These are phyloP conservation scores for Triplophysa siluroides DNA, from an alignment of 2,113 vertebrate genomes.

Conservation along the genomic window DNA sequence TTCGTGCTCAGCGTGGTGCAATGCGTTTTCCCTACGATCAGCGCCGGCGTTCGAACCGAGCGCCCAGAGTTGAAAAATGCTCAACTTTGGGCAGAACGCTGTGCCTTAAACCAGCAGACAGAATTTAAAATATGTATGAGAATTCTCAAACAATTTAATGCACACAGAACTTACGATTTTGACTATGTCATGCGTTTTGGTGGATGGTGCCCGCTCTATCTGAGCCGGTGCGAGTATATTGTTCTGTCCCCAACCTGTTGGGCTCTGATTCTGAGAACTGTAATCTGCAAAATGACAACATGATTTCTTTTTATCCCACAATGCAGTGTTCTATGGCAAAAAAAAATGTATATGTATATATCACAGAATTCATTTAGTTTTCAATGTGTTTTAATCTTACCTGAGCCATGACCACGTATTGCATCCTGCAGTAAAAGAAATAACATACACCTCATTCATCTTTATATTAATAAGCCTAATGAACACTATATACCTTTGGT, in stretches of 20 bases:
- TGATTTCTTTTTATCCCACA: background rate
- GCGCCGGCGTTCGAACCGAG: too few species aligned
- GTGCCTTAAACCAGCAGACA: too few species aligned
- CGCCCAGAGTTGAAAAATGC: too few species aligned
- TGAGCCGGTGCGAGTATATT: conserved; percentile 85
- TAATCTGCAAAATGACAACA: conserved; percentile 69
- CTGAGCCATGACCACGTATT: conserved; percentile 89
- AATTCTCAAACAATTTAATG: background rate
- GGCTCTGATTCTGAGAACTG: conserved; percentile 92
- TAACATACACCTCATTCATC: background rate
- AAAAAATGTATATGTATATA: too few species aligned
- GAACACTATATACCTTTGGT: background rate
- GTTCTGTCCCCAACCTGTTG: conserved; percentile 89
- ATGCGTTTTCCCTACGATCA: too few species aligned
- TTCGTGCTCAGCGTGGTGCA: too few species aligned
- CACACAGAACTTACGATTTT: conserved; percentile 84
- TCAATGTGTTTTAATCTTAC: conserved; percentile 67
- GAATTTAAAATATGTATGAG: too few species aligned
- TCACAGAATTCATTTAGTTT: background rate
- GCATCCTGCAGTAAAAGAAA: conserved; percentile 78
- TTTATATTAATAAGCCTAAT: background rate
- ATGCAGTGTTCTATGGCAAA: background rate
- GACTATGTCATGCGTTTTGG: conserved; percentile 88
- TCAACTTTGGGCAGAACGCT: too few species aligned
- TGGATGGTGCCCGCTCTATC: conserved; percentile 82